Evolutionary conservation across 2,888 invertebrate genomes (phyloP), one percentile per base, ranked within the genome.

Genomic region (Drosophila leonis): DNA sequence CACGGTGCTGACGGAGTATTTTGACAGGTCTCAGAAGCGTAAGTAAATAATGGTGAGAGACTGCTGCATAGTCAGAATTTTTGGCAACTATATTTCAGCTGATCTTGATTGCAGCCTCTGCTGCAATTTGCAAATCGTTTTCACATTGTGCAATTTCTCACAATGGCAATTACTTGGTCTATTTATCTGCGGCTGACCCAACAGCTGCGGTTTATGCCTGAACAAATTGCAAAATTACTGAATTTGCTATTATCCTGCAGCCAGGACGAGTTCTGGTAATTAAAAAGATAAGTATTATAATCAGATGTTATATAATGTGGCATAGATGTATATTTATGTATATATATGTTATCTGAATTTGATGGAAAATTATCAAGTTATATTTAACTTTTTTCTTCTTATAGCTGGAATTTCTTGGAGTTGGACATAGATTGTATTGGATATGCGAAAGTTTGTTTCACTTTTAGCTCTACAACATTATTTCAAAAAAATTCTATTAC

Each of bases 1-100:
- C 65, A 59, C 72, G 64, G 54, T 72, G 72, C 82, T 75, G 83
- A 83, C 83, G 74, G 18, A 15, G 87, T 80, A 77, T 90, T 86
- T 86, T 88, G 90, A 90, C 88, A 75, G 83, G 71, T 88, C 83
- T 75, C 68, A 63, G 75, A 35, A n/a, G 49, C 35, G 33, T 13
- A n/a, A 12, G 13, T 18, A 35, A 55, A 49, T 48, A 39, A n/a
- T n/a, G n/a, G 29, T n/a, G 29, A 48, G 48, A 2, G 10, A 10
- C 24, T 13, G 41, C 18, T 20, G 41, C 41, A 39, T 41, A 44
- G 44, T 44, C 46, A 0, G 8, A 13, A 4, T 8, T n/a, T 13
- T 8, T 49, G 13, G 49, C 49, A 88, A 88, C 90, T 79, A 78
- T 79, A 78, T 76, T 72, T 71, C 55, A 62, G 68, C 56, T 60